Evolutionary conservation across 1,140 invertebrate species (phyloP).

Genomic region (Drosophila bifasciata): DNA sequence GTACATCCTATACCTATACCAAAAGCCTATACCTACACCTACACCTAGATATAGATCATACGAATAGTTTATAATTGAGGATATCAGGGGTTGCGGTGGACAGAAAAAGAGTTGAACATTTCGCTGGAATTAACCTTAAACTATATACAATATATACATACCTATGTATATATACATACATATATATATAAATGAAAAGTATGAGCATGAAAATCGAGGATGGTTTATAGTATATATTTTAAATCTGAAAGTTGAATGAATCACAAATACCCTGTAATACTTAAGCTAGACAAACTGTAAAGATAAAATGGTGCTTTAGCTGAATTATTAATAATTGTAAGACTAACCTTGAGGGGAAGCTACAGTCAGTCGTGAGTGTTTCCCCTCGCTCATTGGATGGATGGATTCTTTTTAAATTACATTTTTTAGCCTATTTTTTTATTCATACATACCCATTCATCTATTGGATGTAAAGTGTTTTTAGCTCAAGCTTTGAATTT

Average conservation of each 20-base stretch:
- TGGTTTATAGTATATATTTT: conserved; percentile 34
- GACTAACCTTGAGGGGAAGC: conserved; percentile 50
- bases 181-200: conserved; percentile 5
- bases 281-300: conserved; percentile 72
- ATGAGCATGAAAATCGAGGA: conserved; percentile 1
- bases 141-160: conserved; percentile 16
- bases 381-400: conserved; percentile 36
- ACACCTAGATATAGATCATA: conserved; percentile 15
- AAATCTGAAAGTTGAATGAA: conserved; percentile 45
- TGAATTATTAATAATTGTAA: conserved; percentile 81
- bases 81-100: conserved; percentile 25
- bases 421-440: conserved; percentile 45
- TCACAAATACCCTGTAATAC: conserved; percentile 41
- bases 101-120: conserved; percentile 3
- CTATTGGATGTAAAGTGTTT: conserved; percentile 43
- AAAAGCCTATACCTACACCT: conserved; percentile 3
- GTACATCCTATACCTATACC: conserved; percentile 24
- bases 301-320: conserved; percentile 83
- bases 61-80: conserved; percentile 23
- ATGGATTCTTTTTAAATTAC: conserved; percentile 47
- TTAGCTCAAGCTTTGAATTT: conserved; percentile 46
- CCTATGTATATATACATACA: conserved; percentile 7
- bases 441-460: conserved; percentile 18
- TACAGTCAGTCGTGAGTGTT: conserved; percentile 39
- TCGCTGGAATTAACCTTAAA: neutral